A percentile compares a stretch with the other conserved stretches of the same genome.
These are phyloP conservation scores for Hermaeophaga mercurialis DNA, from an alignment of 2,888 invertebrate species.

Conservation along the genomic window DNA sequence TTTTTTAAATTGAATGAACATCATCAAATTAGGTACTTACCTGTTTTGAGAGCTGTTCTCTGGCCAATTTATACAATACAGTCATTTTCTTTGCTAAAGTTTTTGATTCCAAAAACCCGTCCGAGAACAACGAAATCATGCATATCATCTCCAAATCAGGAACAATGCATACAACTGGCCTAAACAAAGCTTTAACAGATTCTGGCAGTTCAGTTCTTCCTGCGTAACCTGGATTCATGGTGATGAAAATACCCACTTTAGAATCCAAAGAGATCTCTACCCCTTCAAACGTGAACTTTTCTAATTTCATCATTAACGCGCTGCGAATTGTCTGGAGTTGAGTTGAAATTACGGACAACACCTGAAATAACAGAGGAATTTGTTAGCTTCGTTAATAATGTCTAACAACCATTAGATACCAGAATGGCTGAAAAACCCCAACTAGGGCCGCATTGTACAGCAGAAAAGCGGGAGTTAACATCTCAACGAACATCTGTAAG, in stretches of 20 bases:
- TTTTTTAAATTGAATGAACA: neutral
- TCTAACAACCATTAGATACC: no score
- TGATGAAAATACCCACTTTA: conserved; percentile 91
- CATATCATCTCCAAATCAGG: conserved; percentile 93
- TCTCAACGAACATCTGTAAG: no score
- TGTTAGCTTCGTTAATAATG: no score
- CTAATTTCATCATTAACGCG: conserved; percentile 76
- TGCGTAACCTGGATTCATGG: conserved; percentile 95
- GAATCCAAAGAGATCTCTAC: conserved; percentile 80
- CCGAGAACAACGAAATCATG: conserved; percentile 88
- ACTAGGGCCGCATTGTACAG: no score
- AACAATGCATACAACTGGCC: conserved; percentile 90
- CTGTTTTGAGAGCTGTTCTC: conserved; percentile 89
- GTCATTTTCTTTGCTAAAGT: conserved; percentile 94
- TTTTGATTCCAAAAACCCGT: conserved; percentile 89
- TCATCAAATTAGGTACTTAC: neutral
- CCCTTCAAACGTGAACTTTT: conserved; percentile 67
- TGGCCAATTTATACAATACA: conserved; percentile 83
- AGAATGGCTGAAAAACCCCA: no score
- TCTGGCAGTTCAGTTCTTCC: conserved; percentile 91
- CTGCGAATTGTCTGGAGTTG: conserved; percentile 89
- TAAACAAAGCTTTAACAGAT: conserved; percentile 87
- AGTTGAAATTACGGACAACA: conserved; percentile 90
- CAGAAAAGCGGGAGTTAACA: no score
- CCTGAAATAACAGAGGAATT: no score